phyloP scores from a whole-genome alignment of 2,797 vertebrate species.

The Phrynocephalus vlangalii region DNA sequence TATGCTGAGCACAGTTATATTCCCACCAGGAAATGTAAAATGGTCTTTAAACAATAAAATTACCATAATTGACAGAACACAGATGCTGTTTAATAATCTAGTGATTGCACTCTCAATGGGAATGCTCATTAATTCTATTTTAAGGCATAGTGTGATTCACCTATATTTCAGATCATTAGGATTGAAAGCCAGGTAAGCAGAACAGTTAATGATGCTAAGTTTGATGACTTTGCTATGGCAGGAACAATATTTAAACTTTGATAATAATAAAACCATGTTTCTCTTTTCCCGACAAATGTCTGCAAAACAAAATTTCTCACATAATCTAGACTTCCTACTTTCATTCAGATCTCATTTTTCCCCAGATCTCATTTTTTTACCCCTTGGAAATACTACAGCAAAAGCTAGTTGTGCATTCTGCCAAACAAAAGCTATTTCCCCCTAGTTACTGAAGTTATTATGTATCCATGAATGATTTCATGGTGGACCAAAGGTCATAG shows the following conservation, averaged over 20 bases:
- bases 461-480: background rate
- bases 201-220: conserved; percentile 59
- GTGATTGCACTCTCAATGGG: conserved; percentile 65
- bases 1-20: conserved; percentile 61
- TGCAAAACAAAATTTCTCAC: background rate
- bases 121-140: conserved; percentile 74
- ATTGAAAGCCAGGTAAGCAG: conserved; percentile 62
- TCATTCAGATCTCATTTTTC: background rate
- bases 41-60: conserved; percentile 70
- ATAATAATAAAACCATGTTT: background rate
- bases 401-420: background rate
- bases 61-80: conserved; percentile 73
- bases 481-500: background rate
- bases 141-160: conserved; percentile 68
- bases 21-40: conserved; percentile 70
- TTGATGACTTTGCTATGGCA: conserved; percentile 50
- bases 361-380: background rate
- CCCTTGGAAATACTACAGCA: background rate
- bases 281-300: background rate
- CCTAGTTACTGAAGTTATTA: background rate
- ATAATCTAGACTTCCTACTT: background rate
- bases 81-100: conserved; percentile 74
- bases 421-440: background rate
- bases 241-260: conserved; percentile 44
- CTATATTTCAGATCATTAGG: conserved; percentile 65